Evolutionary conservation across 2,888 invertebrate species (phyloP), one percentile per base, ranked within the genome.

Genomic region (Tryphoninae sp.): DNA sequence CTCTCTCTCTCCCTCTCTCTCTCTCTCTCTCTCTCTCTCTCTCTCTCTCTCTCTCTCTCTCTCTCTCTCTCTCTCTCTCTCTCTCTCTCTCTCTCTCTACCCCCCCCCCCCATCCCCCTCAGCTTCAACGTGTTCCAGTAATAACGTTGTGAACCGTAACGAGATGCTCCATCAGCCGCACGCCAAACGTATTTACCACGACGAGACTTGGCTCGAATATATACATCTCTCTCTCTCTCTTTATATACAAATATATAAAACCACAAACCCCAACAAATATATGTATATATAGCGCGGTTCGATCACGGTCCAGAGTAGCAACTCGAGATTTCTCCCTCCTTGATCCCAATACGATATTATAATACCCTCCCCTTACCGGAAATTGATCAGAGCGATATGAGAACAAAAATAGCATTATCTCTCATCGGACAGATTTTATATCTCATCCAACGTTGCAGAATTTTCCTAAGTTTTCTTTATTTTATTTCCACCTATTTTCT

Each of bases 121-220:
- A 16, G 9, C 13, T 59, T 26, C 23, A 59, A 9, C 59, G 26
- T 59, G 77, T 71, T 69, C 23, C 58, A 64, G 80, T 80, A 80
- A 80, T 69, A 80, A 80, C 64, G 64, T 80, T 80, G 62, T 69
- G 69, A 75, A 80, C 74, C 74, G 73, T 75, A 80, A 80, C 80
- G 74, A 74, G 74, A 75, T 75, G 75, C 80, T 75, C 49, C 74
- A 75, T 80, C 75, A 75, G 80, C 64, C 23, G n/a, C 49, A 71
- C 69, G 69, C 64, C 71, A 78, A 78, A 71, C 77, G 71, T 78
- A 71, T 78, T 78, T 71, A 64, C 64, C 71, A 77, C 69, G 53
- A 45, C 53, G 26, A 45, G 68, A 59, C 23, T 26, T 45, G 45
- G 7, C 40, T 40, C 61, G 51, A 16, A 69, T 53, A 13, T 45